Conservation (phyloP, 1,140 invertebrate genomes). For the Drosophila novamexicana region DNA sequence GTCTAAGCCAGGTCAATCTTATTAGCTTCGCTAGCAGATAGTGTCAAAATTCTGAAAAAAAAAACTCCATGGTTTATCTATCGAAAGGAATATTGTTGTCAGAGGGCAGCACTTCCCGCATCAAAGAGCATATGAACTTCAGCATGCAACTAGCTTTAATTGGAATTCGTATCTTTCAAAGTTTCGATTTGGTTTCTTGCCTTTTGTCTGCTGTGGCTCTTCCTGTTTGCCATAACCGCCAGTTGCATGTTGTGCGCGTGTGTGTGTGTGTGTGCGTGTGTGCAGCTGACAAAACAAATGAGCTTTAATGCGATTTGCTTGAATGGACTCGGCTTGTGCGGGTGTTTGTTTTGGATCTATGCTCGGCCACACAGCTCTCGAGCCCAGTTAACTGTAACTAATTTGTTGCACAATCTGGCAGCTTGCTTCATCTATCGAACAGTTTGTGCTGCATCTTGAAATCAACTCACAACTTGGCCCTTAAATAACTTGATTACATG, state of each 20-base stretch:
- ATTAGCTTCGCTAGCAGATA: too few species aligned
- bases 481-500: conserved; percentile 41
- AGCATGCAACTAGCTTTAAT: background rate
- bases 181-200: conserved; percentile 22
- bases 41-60: too few species aligned
- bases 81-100: too few species aligned
- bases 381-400: conserved; percentile 71
- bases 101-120: too few species aligned
- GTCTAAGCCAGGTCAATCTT: too few species aligned
- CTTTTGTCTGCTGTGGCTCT: conserved; percentile 27
- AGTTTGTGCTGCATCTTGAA: conserved; percentile 29
- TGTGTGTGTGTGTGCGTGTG: conserved; percentile 7
- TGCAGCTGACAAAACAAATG: conserved; percentile 84
- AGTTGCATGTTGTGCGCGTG: conserved; percentile 1
- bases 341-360: conserved; percentile 45
- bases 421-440: background rate
- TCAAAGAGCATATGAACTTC: conserved; percentile 9
- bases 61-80: too few species aligned
- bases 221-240: conserved; percentile 4
- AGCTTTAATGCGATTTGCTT: conserved; percentile 80
- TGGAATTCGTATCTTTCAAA: conserved; percentile 22
- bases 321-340: conserved; percentile 62
- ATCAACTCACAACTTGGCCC: conserved; percentile 18
- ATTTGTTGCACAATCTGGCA: conserved; percentile 65
- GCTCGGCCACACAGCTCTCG: conserved; percentile 34